Base-by-base conservation (phyloP, 2,113 vertebrate genomes). In the Machaerirhynchus nigripectus region DNA sequence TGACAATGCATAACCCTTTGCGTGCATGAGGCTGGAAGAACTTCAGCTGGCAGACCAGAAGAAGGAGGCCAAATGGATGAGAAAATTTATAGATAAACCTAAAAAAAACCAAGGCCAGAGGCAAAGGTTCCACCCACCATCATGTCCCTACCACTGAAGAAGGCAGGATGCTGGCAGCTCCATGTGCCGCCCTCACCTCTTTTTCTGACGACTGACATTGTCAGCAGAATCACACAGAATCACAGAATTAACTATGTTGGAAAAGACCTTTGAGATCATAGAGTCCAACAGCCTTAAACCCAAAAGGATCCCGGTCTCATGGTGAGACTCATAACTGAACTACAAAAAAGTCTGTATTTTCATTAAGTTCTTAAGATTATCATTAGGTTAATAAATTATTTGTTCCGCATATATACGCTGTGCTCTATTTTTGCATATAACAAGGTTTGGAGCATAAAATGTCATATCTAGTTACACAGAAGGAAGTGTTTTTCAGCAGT, bases 111-210 rank as follows among this genome's bases (percentile, higher is more conserved):
- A 35, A 60, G 56, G 30, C 4, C 2, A 1, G 18, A 53, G 9
- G 9, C 1, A 0, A 60, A 83, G 16, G 3, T 28, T 44, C 5
- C 7, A 47, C 23, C 13, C 9, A 21, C 21, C 15, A 27, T 39
- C 12, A 15, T 17, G 3, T 4, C 7, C 26, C 24, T 78, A 19
- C 14, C 16, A 22, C 31, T 49, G 33, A 56, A 68, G 47, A 28
- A 2, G 10, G 15, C 3, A 49, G 22, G 28, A n/a, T 21, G 9
- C 5, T 65, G 21, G 11, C 28, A 61, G 56, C 20, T 19, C n/a
- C n/a, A 7, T 4, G 14, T 61, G 22, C 15, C n/a, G 10, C 7
- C 10, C 4, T 21, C 44, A 23, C 2, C 14, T 26, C 15, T n/a
- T 28, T 47, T 39, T 31, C 21, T 22, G 56, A 60, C 2, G 6